These are phyloP conservation scores for Oryzias woworae DNA, from an alignment of 2,113 vertebrate genomes.

Conservation along the genomic window DNA sequence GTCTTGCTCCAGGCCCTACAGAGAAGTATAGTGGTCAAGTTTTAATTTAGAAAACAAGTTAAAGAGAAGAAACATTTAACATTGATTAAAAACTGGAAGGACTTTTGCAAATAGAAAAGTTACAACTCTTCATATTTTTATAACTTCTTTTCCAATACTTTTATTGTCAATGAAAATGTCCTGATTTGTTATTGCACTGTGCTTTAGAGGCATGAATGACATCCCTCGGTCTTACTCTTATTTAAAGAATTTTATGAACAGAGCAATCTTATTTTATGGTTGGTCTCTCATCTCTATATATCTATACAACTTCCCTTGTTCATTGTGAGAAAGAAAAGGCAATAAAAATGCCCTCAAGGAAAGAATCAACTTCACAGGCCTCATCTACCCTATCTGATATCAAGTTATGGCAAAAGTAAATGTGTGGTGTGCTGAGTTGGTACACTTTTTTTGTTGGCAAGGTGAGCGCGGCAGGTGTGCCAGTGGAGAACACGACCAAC, in stretches of 20 bases:
- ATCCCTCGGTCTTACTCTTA: too few relatives aligned
- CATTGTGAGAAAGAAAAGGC: conserved; percentile 35
- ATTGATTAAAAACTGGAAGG: too few relatives aligned
- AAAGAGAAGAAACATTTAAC: not conserved
- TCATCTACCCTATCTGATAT: not conserved
- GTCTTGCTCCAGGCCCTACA: too few relatives aligned
- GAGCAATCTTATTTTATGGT: too few relatives aligned
- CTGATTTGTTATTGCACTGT: not conserved
- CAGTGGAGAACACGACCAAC: conserved; percentile 79
- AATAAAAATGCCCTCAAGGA: conserved; percentile 33
- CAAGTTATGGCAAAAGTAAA: conserved; percentile 1
- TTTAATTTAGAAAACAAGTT: not conserved
- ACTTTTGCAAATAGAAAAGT: too few relatives aligned
- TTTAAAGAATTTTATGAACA: too few relatives aligned
- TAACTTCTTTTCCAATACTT: too few relatives aligned
- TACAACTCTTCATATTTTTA: too few relatives aligned
- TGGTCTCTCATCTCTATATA: not conserved
- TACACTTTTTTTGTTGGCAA: conserved; percentile 53
- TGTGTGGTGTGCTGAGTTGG: conserved; percentile 16
- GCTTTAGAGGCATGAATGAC: too few relatives aligned
- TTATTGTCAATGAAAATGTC: not conserved
- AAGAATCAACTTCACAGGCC: conserved; percentile 14
- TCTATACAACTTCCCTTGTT: conserved; percentile 15
- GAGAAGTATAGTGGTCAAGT: too few relatives aligned
- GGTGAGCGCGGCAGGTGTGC: conserved; percentile 75